Base-by-base conservation (phyloP, 2,113 vertebrate species). In the Rhegmatorhina hoffmannsi region DNA sequence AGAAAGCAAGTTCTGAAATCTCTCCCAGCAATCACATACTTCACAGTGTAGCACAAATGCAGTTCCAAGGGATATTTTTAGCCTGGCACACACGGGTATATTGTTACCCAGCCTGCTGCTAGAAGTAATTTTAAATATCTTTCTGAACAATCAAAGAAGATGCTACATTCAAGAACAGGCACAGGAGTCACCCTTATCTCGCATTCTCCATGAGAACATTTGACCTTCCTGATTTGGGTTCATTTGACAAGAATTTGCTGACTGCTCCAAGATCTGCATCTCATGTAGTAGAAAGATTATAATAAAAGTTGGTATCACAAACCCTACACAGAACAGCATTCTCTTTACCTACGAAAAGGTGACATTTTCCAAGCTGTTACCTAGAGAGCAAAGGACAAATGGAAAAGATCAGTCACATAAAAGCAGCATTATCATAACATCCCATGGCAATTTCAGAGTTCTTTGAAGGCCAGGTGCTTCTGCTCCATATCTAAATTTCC, bases 351-450 rank as follows among this genome's bases (percentile, higher is more conserved):
- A 93, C 73, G 14, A 59, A 95, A 75, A 90, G 93, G 92, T 96
- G 95, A 97, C 95, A 96, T 96, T 97, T 97, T 96, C 95, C 95
- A 96, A 97, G 94, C 96, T 97, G 92, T 96, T 97, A 96, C 95
- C 91, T 90, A 89, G 95, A 96, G 94, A 96, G 96, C 94, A 95
- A 94, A 96, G 96, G 95, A 96, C 94, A 96, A 96, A 95, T 77
- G 94, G 95, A 96, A 96, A 96, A 97, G 96, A 97, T 97, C 95
- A 96, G 95, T 80, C 87, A 67, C 84, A 95, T 94, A 91, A 96
- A 95, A 96, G 92, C 89, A 92, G 80, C 84, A 95, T 96, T 96
- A 96, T 87, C 96, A 92, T 95, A 96, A 96, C 92, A 95, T 96
- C 96, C 96, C 96, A 77, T 85, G 95, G 94, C 96, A 96, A 96